phyloP scores from a whole-genome alignment of 1,140 invertebrate species.

The Leucophenga varia region DNA sequence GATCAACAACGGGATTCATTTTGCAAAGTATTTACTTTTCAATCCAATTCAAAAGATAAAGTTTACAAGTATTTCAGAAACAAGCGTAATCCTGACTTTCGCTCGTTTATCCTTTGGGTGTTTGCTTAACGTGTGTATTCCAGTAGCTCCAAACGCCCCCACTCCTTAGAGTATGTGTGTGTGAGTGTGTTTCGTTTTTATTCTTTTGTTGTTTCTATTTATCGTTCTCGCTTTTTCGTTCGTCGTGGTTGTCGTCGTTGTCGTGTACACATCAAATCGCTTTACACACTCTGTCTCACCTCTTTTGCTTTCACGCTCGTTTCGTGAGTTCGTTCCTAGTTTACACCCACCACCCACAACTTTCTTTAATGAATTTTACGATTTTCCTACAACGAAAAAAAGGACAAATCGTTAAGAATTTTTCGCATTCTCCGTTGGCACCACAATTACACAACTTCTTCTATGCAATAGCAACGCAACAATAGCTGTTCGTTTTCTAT shows the following conservation, averaged over 20 bases:
- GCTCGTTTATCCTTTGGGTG: not conserved
- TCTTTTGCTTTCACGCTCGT: conserved; percentile 27
- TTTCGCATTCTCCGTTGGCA: no score
- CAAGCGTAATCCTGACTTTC: no score
- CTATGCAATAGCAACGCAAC: no score
- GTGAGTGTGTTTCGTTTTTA: conserved; percentile 31
- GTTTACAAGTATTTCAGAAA: no score
- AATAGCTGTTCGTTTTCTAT: no score
- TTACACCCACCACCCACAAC: conserved; percentile 48
- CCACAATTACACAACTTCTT: no score
- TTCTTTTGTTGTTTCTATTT: no score
- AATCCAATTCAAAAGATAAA: no score
- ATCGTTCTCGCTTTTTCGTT: conserved; percentile 42
- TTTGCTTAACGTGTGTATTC: conserved; percentile 24
- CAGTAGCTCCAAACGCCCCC: conserved; percentile 28
- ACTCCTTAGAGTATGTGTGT: conserved; percentile 15
- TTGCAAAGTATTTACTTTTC: no score
- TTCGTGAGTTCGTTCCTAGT: conserved; percentile 47
- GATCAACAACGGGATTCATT: conserved; percentile 66
- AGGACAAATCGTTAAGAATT: no score
- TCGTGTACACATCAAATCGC: conserved; percentile 43
- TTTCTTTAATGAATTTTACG: conserved; percentile 53
- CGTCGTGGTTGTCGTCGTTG: no score
- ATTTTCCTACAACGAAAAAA: conserved; percentile 43
- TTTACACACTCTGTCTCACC: conserved; percentile 27